Base-by-base conservation (phyloP, 2,888 invertebrate species). In the Sinohyriopsis cumingii region DNA sequence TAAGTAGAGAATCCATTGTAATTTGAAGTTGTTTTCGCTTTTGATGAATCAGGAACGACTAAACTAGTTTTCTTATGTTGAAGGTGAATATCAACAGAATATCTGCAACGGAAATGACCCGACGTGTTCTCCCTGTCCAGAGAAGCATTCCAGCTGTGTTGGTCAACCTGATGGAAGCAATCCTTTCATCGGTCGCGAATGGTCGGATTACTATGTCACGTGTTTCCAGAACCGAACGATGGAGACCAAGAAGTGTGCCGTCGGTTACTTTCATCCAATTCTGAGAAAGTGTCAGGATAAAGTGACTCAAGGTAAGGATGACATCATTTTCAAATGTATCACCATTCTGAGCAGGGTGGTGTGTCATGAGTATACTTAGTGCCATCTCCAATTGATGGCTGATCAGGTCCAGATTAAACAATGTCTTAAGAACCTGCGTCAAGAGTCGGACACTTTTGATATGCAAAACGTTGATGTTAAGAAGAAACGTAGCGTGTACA, bases 41-140 rank as follows among this genome's bases (percentile, higher is more conserved):
- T 33, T 33, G 33, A 33, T 9, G 33, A 33, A 9, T 33, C 33
- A 33, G 33, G 33, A 33, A 9, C 9, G 33, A 33, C 7, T 33
- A 7, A 9, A 33, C 1, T 33, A 33, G 7, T 33, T 9, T 33
- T 33, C 9, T 7, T 57, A 19, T n/a, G n/a, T 70, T 65, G 5
- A 55, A 81, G 81, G 81, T 75, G 73, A 79, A 60, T 81, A 81
- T 60, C 71, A 67, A 64, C 73, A 72, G 63, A 81, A 81, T 68
- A 45, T 75, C 55, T 81, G 81, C 59, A 61, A 73, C 55, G 72
- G 69, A 55, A 65, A 64, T 9, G 72, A 76, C 59, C 68, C 67
- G n/a, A 57, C 65, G 12, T 81, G 81, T 67, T 57, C 55, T 6
- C 77, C 79, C 4, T 81, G 81, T 66, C 72, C 73, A 0, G 73